Evolutionary conservation across 2,888 invertebrate genomes (phyloP).

Genomic region (Brachyptera putata): DNA sequence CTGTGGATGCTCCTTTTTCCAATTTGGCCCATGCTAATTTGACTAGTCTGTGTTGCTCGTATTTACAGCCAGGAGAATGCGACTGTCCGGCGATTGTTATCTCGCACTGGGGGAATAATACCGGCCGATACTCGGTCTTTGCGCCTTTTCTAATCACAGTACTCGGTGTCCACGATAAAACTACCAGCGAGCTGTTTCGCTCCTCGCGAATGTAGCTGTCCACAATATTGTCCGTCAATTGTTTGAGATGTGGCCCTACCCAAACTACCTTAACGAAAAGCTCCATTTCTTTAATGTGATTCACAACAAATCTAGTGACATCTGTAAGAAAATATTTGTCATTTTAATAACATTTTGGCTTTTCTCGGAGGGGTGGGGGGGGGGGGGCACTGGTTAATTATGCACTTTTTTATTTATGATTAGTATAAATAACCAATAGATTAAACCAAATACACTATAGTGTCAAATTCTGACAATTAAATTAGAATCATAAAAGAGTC

Average conservation of each 20-base stretch:
- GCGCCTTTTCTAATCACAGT: constrained; percentile 43
- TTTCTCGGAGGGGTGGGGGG: too few species aligned
- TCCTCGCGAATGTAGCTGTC: not conserved
- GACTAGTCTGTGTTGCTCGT: constrained; percentile 62
- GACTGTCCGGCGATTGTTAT: constrained; percentile 58
- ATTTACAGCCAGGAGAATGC: constrained; percentile 55
- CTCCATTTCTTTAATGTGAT: constrained; percentile 56
- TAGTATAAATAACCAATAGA: too few species aligned
- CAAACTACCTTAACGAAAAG: constrained; percentile 64
- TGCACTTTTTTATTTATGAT: too few species aligned
- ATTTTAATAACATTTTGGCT: too few species aligned
- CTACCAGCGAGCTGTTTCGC: constrained; percentile 49
- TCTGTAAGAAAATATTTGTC: constrained; percentile 37
- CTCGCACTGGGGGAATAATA: constrained; percentile 63
- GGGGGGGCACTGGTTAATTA: too few species aligned
- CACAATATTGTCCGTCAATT: constrained; percentile 39
- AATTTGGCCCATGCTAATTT: constrained; percentile 63
- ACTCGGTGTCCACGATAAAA: constrained; percentile 66
- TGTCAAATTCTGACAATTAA: too few species aligned
- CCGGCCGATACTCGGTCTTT: constrained; percentile 45
- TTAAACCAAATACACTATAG: too few species aligned
- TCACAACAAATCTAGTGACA: constrained; percentile 52
- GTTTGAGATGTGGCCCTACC: constrained; percentile 58
- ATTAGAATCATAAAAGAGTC: too few species aligned
- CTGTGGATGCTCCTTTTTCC: constrained; percentile 49